Evolutionary conservation across 2,113 vertebrate genomes (phyloP), one percentile per base, ranked within the genome.

Genomic region (Dissostichus mawsoni): DNA sequence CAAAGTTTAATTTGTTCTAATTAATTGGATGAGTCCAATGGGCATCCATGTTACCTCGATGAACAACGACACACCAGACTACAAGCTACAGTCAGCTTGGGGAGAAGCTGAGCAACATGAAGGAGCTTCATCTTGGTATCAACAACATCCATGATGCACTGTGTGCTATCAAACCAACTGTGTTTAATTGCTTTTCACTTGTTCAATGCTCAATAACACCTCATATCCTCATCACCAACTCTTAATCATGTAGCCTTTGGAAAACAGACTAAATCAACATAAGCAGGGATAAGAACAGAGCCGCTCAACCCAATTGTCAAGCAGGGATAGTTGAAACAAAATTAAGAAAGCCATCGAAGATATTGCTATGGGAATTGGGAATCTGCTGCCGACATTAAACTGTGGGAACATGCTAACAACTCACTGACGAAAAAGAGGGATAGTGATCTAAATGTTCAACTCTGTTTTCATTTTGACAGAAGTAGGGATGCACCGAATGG

Each of bases 1-100:
- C 68, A 78, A 16, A 51, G 13, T 64, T 81, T 76, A 45, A 78
- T 84, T 80, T 67, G 69, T 69, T 52, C 64, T 64, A 69, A 86
- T 82, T 82, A 84, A 80, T 53, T 57, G n/a, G 3, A 69, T 14
- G 68, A 66, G 23, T 55, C 61, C 68, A 85, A 74, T 70, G 52
- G 52, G 41, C 41, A 13, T 5, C 20, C 18, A 53, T 63, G 64
- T 12, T 68, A 10, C 61, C 12, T 17, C 2, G 56, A 64, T 25
- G 29, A 75, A 61, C 25, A 33, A 50, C 8, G 41, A 74, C 69
- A 77, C 41, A 74, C 14, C 33, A 69, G 58, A 52, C 25, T 14
- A 10, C 45, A 9, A 13, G 33, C 12, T 23, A 20, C 56, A 71
- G 44, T 66, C 64, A n/a, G 29, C 29, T 29, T 0, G 29, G 29